Evolutionary conservation across 2,113 vertebrate species (phyloP).

Genomic region (Fulica atra): DNA sequence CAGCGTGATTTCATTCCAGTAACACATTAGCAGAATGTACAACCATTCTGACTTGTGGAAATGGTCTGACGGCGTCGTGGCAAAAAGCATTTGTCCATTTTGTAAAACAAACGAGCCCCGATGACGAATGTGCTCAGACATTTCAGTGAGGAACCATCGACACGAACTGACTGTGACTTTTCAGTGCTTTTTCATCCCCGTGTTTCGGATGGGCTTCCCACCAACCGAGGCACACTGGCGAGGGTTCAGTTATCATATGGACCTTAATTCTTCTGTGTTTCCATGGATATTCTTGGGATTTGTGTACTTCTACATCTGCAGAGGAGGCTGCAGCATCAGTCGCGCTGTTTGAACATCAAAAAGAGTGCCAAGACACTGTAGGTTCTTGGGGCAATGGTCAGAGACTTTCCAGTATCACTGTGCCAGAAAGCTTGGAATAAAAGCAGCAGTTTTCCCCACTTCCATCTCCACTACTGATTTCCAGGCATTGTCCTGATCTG

Average conservation of each 20-base stretch:
- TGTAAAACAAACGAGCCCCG: slow-evolving; percentile 14
- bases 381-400: neutral
- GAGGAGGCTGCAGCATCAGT: neutral
- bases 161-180: neutral
- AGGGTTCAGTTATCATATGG: neutral
- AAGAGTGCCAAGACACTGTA: neutral
- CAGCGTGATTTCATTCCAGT: slow-evolving; percentile 72
- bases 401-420: fast-evolving
- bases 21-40: slow-evolving; percentile 75
- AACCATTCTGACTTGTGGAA: slow-evolving; percentile 59
- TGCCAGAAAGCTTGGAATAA: neutral
- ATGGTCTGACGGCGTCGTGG: slow-evolving; percentile 18
- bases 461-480: neutral
- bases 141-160: slow-evolving; percentile 37
- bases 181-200: neutral
- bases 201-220: neutral
- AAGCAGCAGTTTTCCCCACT: neutral
- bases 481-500: neutral
- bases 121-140: slow-evolving; percentile 38
- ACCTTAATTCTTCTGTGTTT: neutral
- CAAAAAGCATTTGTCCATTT: slow-evolving; percentile 70
- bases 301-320: neutral
- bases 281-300: neutral
- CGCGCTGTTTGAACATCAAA: neutral
- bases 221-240: neutral